phyloP scores from a whole-genome alignment of 2,888 invertebrate species.

The Aquatica leii region DNA sequence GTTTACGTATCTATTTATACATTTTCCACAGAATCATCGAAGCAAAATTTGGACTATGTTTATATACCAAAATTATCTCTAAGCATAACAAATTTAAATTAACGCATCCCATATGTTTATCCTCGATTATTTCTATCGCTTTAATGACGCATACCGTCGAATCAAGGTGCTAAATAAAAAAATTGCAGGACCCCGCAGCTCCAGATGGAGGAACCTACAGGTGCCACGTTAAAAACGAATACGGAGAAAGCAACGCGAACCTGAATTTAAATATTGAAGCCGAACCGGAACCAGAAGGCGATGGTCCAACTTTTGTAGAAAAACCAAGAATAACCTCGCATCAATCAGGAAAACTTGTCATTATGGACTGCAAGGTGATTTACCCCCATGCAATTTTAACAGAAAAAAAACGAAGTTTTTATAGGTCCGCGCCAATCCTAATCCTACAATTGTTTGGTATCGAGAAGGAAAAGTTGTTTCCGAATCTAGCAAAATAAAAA shows the following conservation, averaged over 20 bases:
- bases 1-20: too few species aligned
- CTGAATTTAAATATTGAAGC: constrained; percentile 97
- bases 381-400: neutral
- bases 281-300: constrained; percentile 91
- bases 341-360: constrained; percentile 81
- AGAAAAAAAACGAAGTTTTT: neutral
- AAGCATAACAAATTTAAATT: too few species aligned
- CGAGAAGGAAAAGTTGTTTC: constrained; percentile 80
- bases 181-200: constrained; percentile 75
- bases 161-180: too few species aligned
- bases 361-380: constrained; percentile 84
- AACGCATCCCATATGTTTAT: too few species aligned
- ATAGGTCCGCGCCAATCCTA: constrained; percentile 71
- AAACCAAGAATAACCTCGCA: constrained; percentile 89
- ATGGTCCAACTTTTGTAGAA: constrained; percentile 93
- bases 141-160: too few species aligned
- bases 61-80: too few species aligned
- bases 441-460: constrained; percentile 84
- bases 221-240: constrained; percentile 94
- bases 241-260: constrained; percentile 96
- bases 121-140: too few species aligned
- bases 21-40: too few species aligned
- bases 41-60: too few species aligned
- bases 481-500: constrained; percentile 83
- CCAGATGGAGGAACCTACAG: constrained; percentile 89